phyloP scores from a whole-genome alignment of 2,797 vertebrate genomes.

The Todus mexicanus region DNA sequence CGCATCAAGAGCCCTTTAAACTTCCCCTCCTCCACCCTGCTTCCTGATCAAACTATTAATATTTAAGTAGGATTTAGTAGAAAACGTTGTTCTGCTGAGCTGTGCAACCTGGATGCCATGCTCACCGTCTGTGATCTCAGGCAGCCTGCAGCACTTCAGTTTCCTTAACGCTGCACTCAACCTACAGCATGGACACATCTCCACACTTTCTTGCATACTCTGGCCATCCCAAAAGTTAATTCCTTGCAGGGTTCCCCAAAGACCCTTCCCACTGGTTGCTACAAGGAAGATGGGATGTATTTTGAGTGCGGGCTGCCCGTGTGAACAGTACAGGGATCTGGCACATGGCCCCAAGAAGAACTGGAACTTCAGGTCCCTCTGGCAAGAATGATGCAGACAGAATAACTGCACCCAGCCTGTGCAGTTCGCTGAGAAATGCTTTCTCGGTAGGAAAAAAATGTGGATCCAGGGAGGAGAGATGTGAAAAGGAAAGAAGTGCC shows the following conservation, averaged over 20 bases:
- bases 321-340: background rate
- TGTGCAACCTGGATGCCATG: background rate
- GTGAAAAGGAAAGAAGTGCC: background rate
- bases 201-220: background rate
- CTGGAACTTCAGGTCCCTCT: background rate
- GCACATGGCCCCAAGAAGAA: rapidly evolving
- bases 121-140: background rate
- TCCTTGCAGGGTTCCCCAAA: background rate
- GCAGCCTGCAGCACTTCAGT: background rate
- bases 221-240: background rate
- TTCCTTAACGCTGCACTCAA: background rate
- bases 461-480: background rate
- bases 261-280: background rate
- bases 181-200: background rate
- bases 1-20: background rate
- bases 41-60: background rate
- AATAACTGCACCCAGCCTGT: background rate
- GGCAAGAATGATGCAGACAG: background rate
- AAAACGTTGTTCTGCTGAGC: background rate
- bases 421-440: background rate
- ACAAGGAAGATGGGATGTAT: background rate
- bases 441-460: background rate
- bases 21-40: background rate
- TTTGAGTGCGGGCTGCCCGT: background rate
- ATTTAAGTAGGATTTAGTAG: background rate